phyloP scores from a whole-genome alignment of 2,797 vertebrate species.

The Mus caroli region DNA sequence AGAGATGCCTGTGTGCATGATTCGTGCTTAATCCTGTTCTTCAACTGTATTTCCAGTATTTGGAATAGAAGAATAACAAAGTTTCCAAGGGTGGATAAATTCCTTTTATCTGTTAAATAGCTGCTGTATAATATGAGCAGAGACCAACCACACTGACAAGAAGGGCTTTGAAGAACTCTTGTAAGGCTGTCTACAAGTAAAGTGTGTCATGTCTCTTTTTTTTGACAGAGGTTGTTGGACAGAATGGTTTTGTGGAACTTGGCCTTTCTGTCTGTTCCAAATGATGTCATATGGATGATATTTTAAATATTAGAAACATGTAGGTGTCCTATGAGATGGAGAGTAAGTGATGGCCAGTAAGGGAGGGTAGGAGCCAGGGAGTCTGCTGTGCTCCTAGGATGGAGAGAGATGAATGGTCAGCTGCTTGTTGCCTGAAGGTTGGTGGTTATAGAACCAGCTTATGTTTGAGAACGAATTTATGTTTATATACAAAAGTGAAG shows the following conservation, averaged over 20 bases:
- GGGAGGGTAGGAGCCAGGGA: not conserved
- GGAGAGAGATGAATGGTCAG: not conserved
- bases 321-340: not conserved
- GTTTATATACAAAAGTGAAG: not conserved
- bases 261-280: not conserved
- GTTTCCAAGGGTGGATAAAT: slow-evolving; percentile 14
- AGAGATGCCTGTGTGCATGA: slow-evolving; percentile 55
- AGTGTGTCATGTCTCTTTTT: not conserved
- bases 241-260: not conserved
- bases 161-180: not conserved
- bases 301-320: not conserved
- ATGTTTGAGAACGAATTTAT: not conserved
- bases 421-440: not conserved
- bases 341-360: not conserved
- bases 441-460: not conserved
- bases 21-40: slow-evolving; percentile 43
- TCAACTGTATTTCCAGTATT: slow-evolving; percentile 40
- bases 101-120: not conserved
- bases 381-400: not conserved
- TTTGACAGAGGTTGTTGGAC: not conserved
- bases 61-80: slow-evolving; percentile 13
- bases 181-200: not conserved
- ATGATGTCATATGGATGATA: not conserved
- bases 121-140: not conserved
- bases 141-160: not conserved